phyloP scores from a whole-genome alignment of 2,113 vertebrate species.

The Anthoscopus minutus region DNA sequence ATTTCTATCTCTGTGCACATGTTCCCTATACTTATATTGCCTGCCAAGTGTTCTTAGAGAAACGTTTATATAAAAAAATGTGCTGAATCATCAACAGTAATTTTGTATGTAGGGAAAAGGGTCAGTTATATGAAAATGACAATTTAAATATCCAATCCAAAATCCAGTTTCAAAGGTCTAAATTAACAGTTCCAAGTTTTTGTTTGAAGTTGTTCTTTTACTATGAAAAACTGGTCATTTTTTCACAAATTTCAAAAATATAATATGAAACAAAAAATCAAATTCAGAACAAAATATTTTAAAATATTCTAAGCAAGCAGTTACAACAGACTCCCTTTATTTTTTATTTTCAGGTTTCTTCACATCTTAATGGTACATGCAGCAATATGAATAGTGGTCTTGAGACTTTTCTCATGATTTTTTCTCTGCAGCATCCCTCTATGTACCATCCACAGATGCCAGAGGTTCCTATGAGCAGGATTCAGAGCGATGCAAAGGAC shows the following conservation, averaged over 20 bases:
- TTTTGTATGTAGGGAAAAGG: background rate
- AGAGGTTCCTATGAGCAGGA: no score
- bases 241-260: background rate
- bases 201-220: background rate
- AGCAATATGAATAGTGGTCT: background rate
- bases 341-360: background rate
- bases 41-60: background rate
- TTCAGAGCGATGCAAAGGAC: background rate
- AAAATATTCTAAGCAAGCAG: background rate
- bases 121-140: background rate
- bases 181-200: background rate
- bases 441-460: background rate
- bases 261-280: fast-evolving
- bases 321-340: background rate
- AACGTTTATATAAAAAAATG: background rate
- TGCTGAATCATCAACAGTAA: constrained; percentile 1
- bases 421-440: background rate
- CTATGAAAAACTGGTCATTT: background rate
- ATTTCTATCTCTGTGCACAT: background rate
- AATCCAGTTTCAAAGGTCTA: background rate
- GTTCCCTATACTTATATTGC: background rate
- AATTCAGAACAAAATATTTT: background rate
- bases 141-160: background rate
- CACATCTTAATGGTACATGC: background rate
- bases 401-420: background rate